Base-by-base conservation (phyloP, 1,140 invertebrate species). In the Cydia splendana region DNA sequence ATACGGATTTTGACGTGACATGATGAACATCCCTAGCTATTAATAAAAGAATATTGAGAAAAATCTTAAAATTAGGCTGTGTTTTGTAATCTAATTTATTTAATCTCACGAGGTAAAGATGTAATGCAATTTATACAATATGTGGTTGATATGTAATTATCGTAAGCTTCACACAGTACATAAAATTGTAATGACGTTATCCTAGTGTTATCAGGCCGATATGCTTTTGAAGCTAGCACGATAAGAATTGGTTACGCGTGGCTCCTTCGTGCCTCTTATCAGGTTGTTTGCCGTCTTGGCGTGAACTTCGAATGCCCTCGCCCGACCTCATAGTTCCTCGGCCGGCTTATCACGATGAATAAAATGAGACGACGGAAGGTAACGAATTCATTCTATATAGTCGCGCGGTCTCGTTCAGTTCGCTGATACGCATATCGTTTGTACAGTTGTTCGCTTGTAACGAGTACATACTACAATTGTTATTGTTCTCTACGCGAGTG, bases 271-370 rank as follows among this genome's bases (percentile, higher is more conserved):
- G 91, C 77, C 86, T 84, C 87, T 91, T 93, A 92, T 93, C 90
- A 86, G 77, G 78, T 82, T 89, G 87, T 90, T 87, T 89, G 86
- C 84, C 80, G 84, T 86, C 78, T 86, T 84, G 80, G 69, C 83
- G 77, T 91, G 88, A 91, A 93, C 91, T 89, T 90, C 88, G 86
- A 81, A 85, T 91, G 91, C 88, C 91, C 91, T 92, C 88, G 82
- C 85, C 80, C 87, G 91, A 92, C 91, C 91, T 88, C 87, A 80
- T 86, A 83, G 86, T 89, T 89, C 87, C 86, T 84, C 87, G 84
- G 87, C 85, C 85, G 84, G 87, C 90, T 92, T 93, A 93, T 92
- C 91, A 84, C 84, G 85, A 87, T 85, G 86, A 91, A 93, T 93
- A 93, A 89, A 93, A 91, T 87, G 91, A 87, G 87, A 86, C 90